phyloP scores from a whole-genome alignment of 2,113 vertebrate genomes.

The Formicarius rufipectus region DNA sequence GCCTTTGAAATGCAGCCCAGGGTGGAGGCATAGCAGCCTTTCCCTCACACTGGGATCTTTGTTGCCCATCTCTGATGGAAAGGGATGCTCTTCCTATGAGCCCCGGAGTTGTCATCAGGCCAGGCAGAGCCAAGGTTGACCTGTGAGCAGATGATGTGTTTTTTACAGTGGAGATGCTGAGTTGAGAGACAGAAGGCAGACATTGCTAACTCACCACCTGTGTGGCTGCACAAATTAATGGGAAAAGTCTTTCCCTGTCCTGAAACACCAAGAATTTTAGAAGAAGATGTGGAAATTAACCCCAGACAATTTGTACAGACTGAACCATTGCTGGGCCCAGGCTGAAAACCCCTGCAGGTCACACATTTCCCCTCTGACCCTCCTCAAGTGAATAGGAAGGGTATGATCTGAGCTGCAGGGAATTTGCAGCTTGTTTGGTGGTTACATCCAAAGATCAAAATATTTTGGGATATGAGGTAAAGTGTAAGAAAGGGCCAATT shows the following conservation, averaged over 20 bases:
- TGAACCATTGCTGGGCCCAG: neutral
- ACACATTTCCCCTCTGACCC: neutral
- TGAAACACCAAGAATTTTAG: neutral
- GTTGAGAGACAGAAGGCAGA: neutral
- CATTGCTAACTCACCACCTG: neutral
- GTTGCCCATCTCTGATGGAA: neutral
- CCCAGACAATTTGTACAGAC: neutral
- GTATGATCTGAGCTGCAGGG: conserved; percentile 10
- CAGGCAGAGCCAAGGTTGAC: neutral
- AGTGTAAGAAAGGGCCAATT: conserved; percentile 39
- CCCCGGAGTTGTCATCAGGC: rapidly evolving
- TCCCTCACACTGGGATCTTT: neutral
- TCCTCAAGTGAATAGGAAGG: neutral
- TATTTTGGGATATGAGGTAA: conserved; percentile 7
- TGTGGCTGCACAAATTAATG: neutral
- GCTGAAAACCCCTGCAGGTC: neutral
- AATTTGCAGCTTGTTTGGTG: conserved; percentile 43
- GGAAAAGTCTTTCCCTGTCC: neutral
- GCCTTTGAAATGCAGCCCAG: conserved; percentile 18
- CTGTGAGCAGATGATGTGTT: rapidly evolving
- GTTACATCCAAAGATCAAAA: conserved; percentile 35
- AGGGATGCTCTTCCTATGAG: neutral
- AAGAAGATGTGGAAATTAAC: neutral
- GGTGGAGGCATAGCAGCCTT: neutral
- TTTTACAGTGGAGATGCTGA: neutral